These are phyloP conservation scores for Selenia dentaria DNA, from an alignment of 2,888 invertebrate species.

Conservation along the genomic window DNA sequence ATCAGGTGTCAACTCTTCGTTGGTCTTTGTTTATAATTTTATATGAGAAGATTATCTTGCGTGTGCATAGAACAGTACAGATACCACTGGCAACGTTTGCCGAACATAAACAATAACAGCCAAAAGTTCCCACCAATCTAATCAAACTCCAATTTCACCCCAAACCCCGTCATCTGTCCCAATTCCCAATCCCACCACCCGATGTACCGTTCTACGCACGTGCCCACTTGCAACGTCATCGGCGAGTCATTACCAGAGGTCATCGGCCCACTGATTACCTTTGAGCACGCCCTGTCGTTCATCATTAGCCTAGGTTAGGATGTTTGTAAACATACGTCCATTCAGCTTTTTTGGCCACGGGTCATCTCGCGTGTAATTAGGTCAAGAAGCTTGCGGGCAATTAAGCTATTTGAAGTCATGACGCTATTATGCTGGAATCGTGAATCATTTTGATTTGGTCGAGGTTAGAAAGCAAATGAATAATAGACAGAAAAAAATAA, in stretches of 20 bases:
- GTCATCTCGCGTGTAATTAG: constrained; percentile 60
- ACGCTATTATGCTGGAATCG: constrained; percentile 6
- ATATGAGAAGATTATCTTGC: too few relatives aligned
- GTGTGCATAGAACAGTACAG: too few relatives aligned
- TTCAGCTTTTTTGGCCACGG: constrained; percentile 59
- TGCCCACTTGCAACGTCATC: constrained; percentile 80
- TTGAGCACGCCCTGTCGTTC: constrained; percentile 78
- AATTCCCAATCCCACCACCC: constrained; percentile 49
- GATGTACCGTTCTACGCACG: constrained; percentile 52
- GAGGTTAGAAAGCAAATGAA: not conserved
- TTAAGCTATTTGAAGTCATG: constrained; percentile 9
- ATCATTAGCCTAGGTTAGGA: constrained; percentile 84
- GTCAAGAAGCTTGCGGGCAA: constrained; percentile 43
- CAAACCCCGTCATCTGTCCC: constrained; percentile 14
- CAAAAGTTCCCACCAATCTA: constrained; percentile 3
- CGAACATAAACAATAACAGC: not conserved
- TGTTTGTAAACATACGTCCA: constrained; percentile 81
- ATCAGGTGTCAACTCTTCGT: too few relatives aligned
- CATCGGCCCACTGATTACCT: constrained; percentile 80
- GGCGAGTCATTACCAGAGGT: constrained; percentile 81
- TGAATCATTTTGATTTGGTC: not conserved
- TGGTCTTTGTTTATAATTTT: too few relatives aligned
- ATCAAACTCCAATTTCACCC: constrained; percentile 1
- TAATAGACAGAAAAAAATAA: too few relatives aligned
- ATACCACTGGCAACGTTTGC: too few relatives aligned